phyloP scores from a whole-genome alignment of 2,888 invertebrate genomes.

The Anoplius nigerrimus region DNA sequence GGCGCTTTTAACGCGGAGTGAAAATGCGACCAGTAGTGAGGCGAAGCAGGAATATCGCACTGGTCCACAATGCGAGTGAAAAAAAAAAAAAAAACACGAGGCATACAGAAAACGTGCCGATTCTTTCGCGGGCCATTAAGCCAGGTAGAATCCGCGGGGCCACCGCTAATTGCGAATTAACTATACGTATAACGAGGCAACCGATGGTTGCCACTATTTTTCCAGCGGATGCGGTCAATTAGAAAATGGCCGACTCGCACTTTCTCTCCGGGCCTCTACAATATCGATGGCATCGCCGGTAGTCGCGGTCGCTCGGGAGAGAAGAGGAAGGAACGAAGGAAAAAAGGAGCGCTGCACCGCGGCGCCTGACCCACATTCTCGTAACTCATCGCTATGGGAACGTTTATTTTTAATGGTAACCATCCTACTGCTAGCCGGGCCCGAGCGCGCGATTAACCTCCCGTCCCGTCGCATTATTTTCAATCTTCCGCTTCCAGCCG shows the following conservation, averaged over 20 bases:
- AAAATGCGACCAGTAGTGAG: no score
- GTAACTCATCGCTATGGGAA: not conserved
- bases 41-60: no score
- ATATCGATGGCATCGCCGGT: conserved; percentile 9
- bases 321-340: not conserved
- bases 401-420: no score
- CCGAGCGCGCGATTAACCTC: no score
- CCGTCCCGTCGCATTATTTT: no score
- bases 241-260: conserved; percentile 68
- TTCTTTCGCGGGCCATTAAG: no score
- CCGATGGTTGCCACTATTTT: conserved; percentile 39
- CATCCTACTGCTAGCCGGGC: no score
- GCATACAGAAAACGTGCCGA: no score
- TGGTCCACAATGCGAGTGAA: no score
- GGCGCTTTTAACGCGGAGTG: no score
- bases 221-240: conserved; percentile 69
- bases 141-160: not conserved
- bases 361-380: conserved; percentile 13
- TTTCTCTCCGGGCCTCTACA: conserved; percentile 58
- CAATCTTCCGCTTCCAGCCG: no score
- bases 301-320: conserved; percentile 12
- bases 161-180: conserved; percentile 27
- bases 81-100: no score
- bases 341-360: not conserved
- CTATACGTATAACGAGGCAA: conserved; percentile 20